These are phyloP conservation scores for Poeciliopsis gracilis DNA, from an alignment of 2,797 vertebrate species.

Conservation along the genomic window DNA sequence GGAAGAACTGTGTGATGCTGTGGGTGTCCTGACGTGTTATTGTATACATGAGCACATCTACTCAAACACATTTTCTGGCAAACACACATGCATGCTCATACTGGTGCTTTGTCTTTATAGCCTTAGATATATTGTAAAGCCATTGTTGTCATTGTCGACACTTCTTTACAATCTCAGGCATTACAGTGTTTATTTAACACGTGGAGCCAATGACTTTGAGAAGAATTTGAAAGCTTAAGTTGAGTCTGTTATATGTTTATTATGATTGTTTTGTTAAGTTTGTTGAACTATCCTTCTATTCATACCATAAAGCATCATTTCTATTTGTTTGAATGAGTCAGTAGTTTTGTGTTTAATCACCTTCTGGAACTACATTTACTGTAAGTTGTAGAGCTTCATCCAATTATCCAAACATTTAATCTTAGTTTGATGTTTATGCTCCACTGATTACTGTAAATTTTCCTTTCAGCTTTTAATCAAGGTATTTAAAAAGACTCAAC, in stretches of 20 bases:
- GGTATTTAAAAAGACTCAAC: neutral
- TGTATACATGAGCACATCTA: constrained; percentile 36
- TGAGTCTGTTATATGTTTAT: neutral
- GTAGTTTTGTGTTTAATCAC: neutral
- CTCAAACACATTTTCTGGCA: constrained; percentile 31
- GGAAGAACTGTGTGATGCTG: constrained; percentile 45
- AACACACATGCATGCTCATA: constrained; percentile 19
- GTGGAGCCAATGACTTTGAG: neutral
- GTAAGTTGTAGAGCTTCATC: neutral
- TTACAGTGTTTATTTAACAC: neutral
- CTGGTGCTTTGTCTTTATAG: constrained; percentile 13
- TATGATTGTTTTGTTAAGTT: neutral
- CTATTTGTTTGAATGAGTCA: neutral
- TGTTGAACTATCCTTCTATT: neutral
- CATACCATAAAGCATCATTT: neutral
- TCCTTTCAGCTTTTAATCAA: neutral
- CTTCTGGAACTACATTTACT: constrained; percentile 3
- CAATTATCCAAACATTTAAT: neutral
- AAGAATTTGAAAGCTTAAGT: neutral
- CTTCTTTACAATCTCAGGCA: constrained; percentile 10
- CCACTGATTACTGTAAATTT: neutral
- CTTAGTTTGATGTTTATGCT: neutral
- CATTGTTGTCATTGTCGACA: constrained; percentile 4
- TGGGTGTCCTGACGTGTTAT: constrained; percentile 47
- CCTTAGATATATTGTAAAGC: constrained; percentile 7